phyloP scores from a whole-genome alignment of 2,888 invertebrate genomes.

The Oscheius sp. region DNA sequence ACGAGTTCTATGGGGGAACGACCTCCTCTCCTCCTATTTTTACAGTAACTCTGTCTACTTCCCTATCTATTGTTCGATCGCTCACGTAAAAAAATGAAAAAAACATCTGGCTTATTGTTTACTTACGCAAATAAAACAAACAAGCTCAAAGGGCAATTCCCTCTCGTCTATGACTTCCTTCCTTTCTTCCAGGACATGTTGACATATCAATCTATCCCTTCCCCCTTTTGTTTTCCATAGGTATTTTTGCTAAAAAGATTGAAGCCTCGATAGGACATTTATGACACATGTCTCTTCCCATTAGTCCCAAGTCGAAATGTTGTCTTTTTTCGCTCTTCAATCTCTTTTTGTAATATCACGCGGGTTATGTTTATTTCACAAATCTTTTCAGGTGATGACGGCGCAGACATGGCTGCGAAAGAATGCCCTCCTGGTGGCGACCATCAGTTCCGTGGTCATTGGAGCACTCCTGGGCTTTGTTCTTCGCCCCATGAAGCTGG shows the following conservation, averaged over 20 bases:
- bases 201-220: background rate
- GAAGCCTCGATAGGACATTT: background rate
- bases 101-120: no score
- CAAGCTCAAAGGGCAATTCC: background rate
- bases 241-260: background rate
- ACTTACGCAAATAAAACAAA: no score
- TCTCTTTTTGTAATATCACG: background rate
- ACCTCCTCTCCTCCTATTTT: background rate
- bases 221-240: background rate
- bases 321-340: background rate
- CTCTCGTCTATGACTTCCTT: background rate
- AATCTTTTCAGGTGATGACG: conserved; percentile 10
- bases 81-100: background rate
- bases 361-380: conserved; percentile 1
- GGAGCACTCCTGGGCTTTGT: conserved; percentile 77
- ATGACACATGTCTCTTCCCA: background rate
- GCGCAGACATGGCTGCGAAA: conserved; percentile 72
- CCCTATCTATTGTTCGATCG: background rate
- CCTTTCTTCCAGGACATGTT: background rate
- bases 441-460: conserved; percentile 76
- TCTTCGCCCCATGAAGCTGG: conserved; percentile 69
- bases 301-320: background rate
- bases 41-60: conserved; percentile 9
- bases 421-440: conserved; percentile 77
- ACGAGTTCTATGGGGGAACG: no score